Evolutionary conservation across 1,140 invertebrate species (phyloP).

Genomic region (Chironomus tepperi): DNA sequence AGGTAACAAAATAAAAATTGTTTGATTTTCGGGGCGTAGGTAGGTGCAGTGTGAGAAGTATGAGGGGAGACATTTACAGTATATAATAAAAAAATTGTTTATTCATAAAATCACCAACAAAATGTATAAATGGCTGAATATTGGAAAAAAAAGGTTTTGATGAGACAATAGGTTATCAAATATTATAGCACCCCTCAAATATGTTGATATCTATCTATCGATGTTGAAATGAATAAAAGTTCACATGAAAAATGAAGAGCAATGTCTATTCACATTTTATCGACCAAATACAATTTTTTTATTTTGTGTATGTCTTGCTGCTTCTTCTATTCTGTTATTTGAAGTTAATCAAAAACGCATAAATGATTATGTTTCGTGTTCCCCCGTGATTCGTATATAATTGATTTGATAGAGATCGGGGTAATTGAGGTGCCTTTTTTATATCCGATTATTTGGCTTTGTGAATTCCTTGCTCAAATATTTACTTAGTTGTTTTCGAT

Average conservation of each 20-base stretch:
- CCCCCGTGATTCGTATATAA: neutral
- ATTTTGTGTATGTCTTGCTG: neutral
- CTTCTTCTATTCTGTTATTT: neutral
- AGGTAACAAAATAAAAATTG: neutral
- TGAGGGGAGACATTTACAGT: no score
- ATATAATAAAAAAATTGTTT: neutral
- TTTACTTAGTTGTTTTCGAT: neutral
- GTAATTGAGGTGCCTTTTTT: neutral
- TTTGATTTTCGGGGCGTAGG: neutral
- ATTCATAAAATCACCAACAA: neutral
- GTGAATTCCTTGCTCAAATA: neutral
- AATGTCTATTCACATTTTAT: neutral
- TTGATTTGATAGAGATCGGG: conserved; percentile 16
- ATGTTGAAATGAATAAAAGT: no score
- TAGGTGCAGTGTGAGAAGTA: no score
- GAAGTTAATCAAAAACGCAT: conserved; percentile 21
- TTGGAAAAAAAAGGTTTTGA: neutral
- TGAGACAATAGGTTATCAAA: conserved; percentile 7
- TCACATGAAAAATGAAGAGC: neutral
- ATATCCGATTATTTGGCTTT: no score
- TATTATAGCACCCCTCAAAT: neutral
- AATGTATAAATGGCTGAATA: neutral
- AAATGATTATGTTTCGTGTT: conserved; percentile 3
- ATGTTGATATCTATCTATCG: no score
- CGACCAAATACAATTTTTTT: conserved; percentile 1